Evolutionary conservation across 2,888 invertebrate species (phyloP).

Genomic region (Nomada goodeniana): DNA sequence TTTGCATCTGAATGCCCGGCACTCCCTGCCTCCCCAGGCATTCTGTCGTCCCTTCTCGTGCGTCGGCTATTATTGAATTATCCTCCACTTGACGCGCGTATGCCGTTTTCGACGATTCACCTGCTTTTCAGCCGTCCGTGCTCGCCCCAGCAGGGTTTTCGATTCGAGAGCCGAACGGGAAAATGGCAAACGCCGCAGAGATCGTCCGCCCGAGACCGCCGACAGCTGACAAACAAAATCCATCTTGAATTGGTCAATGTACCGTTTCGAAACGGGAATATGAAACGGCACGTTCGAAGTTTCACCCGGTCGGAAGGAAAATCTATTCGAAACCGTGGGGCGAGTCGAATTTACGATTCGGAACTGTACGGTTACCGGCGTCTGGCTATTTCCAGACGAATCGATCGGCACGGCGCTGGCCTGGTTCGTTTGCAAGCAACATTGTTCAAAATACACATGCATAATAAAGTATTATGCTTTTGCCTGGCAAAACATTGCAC

Average conservation of each 20-base stretch:
- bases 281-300: neutral
- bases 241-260: too few species aligned
- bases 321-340: neutral
- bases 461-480: conserved; percentile 27
- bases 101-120: conserved; percentile 50
- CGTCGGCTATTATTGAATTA: conserved; percentile 63
- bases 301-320: too few species aligned
- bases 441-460: conserved; percentile 6
- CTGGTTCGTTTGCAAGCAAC: conserved; percentile 3
- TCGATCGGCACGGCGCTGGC: neutral
- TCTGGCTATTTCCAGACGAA: neutral
- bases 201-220: too few species aligned
- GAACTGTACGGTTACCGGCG: neutral
- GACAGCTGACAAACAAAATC: too few species aligned
- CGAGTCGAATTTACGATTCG: neutral
- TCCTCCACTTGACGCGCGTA: conserved; percentile 47
- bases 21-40: conserved; percentile 43
- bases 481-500: conserved; percentile 26
- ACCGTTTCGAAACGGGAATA: neutral
- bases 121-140: conserved; percentile 26
- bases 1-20: conserved; percentile 74
- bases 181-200: conserved; percentile 19
- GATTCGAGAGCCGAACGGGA: neutral
- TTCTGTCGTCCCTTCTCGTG: conserved; percentile 49
- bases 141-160: neutral